Conservation (phyloP, 1,140 invertebrate species). For the Musca vetustissima region DNA sequence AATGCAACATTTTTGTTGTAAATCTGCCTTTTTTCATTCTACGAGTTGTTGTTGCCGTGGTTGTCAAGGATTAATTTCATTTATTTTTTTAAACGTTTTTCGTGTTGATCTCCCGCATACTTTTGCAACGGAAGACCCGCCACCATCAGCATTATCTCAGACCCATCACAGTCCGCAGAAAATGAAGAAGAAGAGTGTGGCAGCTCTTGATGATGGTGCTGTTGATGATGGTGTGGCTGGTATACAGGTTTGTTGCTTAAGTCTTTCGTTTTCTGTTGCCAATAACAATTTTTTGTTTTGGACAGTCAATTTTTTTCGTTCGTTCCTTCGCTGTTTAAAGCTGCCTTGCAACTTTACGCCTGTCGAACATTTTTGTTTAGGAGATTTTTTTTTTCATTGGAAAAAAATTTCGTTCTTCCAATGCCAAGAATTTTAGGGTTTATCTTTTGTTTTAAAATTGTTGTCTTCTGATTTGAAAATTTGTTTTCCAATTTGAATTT, state of each 20-base stretch:
- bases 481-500: too few species aligned
- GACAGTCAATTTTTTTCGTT: conserved; percentile 22
- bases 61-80: conserved; percentile 56
- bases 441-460: too few species aligned
- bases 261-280: conserved; percentile 26
- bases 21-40: conserved; percentile 28
- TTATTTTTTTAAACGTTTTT: conserved; percentile 39
- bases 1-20: not conserved
- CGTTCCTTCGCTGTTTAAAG: conserved; percentile 29
- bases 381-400: conserved; percentile 40
- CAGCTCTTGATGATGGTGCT: too few species aligned
- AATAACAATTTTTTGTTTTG: not conserved
- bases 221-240: not conserved
- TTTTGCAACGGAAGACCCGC: not conserved
- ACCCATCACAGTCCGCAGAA: too few species aligned
- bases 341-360: conserved; percentile 47
- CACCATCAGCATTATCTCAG: too few species aligned
- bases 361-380: conserved; percentile 26
- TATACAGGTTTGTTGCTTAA: conserved; percentile 27
- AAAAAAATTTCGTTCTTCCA: conserved; percentile 1
- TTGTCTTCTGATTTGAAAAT: too few species aligned
- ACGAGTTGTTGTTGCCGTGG: not conserved
- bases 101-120: conserved; percentile 19
- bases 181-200: too few species aligned
- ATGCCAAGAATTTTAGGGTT: conserved; percentile 32